A percentile compares a stretch with the other conserved stretches of the same genome.
Conservation (phyloP, 2,888 invertebrate genomes). For the Cephus spinipes region DNA sequence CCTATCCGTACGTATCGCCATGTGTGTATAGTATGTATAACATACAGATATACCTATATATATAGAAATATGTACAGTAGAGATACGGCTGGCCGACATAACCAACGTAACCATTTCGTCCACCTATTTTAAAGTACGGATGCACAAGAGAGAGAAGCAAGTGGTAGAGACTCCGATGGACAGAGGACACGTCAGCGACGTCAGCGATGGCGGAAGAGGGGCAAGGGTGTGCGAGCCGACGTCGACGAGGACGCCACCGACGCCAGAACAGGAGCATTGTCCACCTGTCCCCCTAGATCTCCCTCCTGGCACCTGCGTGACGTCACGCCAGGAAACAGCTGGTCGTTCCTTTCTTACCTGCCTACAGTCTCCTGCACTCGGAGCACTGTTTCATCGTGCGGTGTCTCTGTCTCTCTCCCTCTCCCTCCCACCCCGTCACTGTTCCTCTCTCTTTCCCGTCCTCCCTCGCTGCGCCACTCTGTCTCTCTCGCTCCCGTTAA, state of each 20-base stretch:
- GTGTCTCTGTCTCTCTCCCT: constrained; percentile 8
- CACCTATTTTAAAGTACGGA: background rate
- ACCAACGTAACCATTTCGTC: background rate
- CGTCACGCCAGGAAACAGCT: constrained; percentile 61
- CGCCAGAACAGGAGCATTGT: constrained; percentile 45
- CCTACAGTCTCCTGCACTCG: constrained; percentile 26
- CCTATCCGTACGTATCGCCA: background rate
- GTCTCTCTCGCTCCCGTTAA: background rate
- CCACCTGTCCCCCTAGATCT: constrained; percentile 47
- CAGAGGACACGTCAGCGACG: background rate
- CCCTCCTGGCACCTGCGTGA: constrained; percentile 51
- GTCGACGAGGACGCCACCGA: background rate
- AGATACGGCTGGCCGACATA: background rate
- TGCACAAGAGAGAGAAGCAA: background rate
- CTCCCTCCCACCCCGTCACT: background rate
- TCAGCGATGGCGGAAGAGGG: background rate
- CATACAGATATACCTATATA: background rate
- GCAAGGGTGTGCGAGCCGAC: background rate
- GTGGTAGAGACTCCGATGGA: background rate
- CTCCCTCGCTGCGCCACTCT: background rate
- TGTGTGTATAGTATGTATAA: background rate
- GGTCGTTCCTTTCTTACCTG: constrained; percentile 47
- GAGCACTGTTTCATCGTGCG: constrained; percentile 16
- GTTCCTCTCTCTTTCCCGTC: background rate
- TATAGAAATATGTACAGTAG: background rate